phyloP scores from a whole-genome alignment of 2,797 vertebrate genomes.

The Epinephelus coioides region DNA sequence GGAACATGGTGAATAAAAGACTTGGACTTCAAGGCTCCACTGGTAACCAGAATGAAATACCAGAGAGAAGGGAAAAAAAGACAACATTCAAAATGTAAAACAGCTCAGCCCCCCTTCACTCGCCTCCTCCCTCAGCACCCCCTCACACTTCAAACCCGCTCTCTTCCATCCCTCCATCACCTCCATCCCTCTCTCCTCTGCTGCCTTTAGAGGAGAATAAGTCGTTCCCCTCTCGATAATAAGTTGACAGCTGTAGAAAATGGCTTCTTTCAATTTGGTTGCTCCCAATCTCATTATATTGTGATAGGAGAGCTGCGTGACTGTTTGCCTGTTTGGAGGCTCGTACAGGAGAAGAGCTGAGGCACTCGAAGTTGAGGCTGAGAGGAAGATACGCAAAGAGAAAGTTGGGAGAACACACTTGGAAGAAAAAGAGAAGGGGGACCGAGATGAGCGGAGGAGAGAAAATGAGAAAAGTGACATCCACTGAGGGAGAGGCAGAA shows the following conservation, averaged over 20 bases:
- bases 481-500: constrained; percentile 10
- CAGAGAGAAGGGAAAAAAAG: constrained; percentile 47
- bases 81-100: constrained; percentile 83
- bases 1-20: constrained; percentile 60
- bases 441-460: constrained; percentile 15
- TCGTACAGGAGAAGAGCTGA: constrained; percentile 52
- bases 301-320: constrained; percentile 75
- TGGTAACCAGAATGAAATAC: constrained; percentile 59
- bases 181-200: constrained; percentile 56
- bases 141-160: constrained; percentile 48
- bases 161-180: constrained; percentile 59
- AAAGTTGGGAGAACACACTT: constrained; percentile 45
- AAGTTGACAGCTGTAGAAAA: constrained; percentile 89
- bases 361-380: constrained; percentile 29
- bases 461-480: constrained; percentile 28
- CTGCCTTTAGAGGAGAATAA: constrained; percentile 75
- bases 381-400: constrained; percentile 36
- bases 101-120: constrained; percentile 64
- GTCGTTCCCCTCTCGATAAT: constrained; percentile 76
- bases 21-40: constrained; percentile 60
- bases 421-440: constrained; percentile 14
- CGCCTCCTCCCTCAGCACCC: constrained; percentile 33
- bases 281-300: constrained; percentile 85
- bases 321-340: constrained; percentile 73
- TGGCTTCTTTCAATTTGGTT: constrained; percentile 86